phyloP scores from a whole-genome alignment of 2,797 vertebrate species.

The Anas georgica region DNA sequence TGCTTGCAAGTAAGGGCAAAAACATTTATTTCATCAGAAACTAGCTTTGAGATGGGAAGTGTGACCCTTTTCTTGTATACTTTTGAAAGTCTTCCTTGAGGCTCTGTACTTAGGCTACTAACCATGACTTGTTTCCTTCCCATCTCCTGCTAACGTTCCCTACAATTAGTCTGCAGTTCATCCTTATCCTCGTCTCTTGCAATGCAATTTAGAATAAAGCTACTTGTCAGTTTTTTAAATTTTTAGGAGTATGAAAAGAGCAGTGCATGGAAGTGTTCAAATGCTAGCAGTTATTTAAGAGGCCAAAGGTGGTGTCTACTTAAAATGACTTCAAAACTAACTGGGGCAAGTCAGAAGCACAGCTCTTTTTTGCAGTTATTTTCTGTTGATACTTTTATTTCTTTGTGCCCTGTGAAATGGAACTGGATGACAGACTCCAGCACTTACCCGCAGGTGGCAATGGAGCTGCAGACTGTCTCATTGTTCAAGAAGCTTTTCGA shows the following conservation, averaged over 20 bases:
- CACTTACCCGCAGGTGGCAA: conserved; percentile 55
- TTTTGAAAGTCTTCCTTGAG: not conserved
- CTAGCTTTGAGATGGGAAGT: not conserved
- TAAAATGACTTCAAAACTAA: not conserved
- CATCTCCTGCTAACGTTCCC: not conserved
- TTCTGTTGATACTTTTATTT: not conserved
- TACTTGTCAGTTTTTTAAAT: not conserved
- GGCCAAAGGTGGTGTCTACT: not conserved
- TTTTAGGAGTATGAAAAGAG: not conserved
- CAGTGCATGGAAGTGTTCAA: not conserved
- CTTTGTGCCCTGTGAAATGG: not conserved
- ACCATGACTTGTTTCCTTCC: not conserved
- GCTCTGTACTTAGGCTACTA: not conserved
- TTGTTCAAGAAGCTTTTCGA: conserved; percentile 10
- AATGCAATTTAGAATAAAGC: not conserved
- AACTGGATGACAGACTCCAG: not conserved
- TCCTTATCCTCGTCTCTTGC: fast-evolving
- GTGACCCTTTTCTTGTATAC: not conserved
- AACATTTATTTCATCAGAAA: not conserved
- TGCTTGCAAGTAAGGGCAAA: fast-evolving
- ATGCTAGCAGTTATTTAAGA: not conserved
- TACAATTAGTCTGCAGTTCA: not conserved
- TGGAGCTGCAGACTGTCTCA: conserved; percentile 21
- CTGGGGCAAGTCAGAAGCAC: not conserved
- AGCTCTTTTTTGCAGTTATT: not conserved